These are phyloP conservation scores for Connochaetes taurinus DNA, from an alignment of 2,113 vertebrate species.

Conservation along the genomic window DNA sequence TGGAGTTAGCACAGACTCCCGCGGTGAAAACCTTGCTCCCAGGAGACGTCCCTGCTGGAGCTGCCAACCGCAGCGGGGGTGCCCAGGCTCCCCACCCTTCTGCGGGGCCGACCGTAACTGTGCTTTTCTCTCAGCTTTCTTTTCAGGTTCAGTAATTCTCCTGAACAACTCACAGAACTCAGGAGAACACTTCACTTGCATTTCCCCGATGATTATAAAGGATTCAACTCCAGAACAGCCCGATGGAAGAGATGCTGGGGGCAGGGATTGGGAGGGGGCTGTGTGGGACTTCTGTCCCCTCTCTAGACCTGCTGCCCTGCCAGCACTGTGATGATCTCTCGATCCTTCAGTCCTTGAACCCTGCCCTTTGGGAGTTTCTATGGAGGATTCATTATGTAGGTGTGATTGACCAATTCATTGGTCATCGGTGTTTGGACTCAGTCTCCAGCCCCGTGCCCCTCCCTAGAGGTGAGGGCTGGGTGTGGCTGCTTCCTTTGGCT, in stretches of 20 bases:
- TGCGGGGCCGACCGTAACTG: rapidly evolving
- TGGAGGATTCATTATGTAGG: not conserved
- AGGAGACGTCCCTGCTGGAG: not conserved
- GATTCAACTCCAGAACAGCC: not conserved
- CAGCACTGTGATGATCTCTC: not conserved
- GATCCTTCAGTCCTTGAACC: not conserved
- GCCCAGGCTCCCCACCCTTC: not conserved
- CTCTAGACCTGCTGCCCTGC: not conserved
- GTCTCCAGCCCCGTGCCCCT: not conserved
- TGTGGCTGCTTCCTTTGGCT: not conserved
- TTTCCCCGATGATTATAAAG: not conserved
- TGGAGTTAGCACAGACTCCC: not conserved
- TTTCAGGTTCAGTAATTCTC: not conserved
- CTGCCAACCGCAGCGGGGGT: not conserved
- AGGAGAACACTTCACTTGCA: not conserved
- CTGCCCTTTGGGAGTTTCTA: not conserved
- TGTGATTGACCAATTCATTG: not conserved
- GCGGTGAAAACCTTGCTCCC: not conserved
- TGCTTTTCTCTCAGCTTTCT: not conserved
- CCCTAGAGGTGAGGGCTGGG: not conserved
- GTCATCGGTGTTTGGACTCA: not conserved
- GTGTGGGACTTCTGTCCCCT: rapidly evolving
- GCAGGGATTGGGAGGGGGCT: not conserved
- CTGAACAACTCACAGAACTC: not conserved
- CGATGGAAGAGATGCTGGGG: rapidly evolving